Base-by-base conservation (phyloP, 1,140 invertebrate species). In the Whitmania pigra region DNA sequence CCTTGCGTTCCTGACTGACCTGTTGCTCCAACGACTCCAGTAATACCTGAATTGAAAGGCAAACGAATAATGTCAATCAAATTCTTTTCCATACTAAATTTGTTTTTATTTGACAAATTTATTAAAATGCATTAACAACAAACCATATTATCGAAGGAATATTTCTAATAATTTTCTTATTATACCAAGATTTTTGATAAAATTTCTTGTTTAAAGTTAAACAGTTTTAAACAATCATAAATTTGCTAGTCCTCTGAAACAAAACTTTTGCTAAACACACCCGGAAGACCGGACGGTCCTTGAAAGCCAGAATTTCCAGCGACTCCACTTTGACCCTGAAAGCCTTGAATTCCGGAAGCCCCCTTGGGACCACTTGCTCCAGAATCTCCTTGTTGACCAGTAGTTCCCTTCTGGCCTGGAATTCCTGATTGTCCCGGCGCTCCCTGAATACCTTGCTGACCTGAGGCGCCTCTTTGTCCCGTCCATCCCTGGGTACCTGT, bases 401-500 rank as follows among this genome's bases (percentile, higher is more conserved):
- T 17, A 36, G 43, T 36, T 13, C 72, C 72, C 18, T 40, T 53
- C 43, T 73, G 36, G 15, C 72, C 72, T 53, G 25, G 66, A 55
- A 15, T 40, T 25, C 74, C 74, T 25, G n/a, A 63, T 31, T n/a
- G 27, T 20, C 74, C 74, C 17, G 22, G 53, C 6, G 20, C 74
- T 63, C 74, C 74, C 7, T 18, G 70, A 55, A n/a, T 22, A 29
- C 75, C 75, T n/a, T n/a, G 17, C 17, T 49, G 18, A n/a, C 72
- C 72, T 36, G 72, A 6, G 25, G 15, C 5, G 31, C 72, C 72
- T 20, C 60, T 72, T 18, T 31, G 36, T 11, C 72, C 72, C n/a
- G 72, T 63, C 27, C 60, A 66, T 43, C 72, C 72, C 20, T 43
- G 22, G 11, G 49, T 31, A 53, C 72, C 72, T 7, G 70, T 74